Evolutionary conservation across 1,140 invertebrate genomes (phyloP).

Genomic region (Penaeus indicus): DNA sequence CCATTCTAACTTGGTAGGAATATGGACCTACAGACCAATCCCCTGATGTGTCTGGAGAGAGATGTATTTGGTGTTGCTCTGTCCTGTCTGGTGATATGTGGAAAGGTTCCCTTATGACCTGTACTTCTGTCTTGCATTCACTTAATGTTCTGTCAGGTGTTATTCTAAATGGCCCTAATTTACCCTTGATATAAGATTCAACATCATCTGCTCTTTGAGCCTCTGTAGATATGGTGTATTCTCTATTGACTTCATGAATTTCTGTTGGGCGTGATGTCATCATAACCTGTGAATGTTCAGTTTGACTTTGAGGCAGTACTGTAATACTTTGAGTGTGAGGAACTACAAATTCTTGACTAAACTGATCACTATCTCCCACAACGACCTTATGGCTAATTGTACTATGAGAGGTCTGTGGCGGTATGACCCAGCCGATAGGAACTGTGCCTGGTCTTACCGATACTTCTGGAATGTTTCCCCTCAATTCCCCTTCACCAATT

Average conservation of each 20-base stretch:
- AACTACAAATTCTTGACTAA: slow-evolving; percentile 8
- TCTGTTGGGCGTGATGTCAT: background rate
- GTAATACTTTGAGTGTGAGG: slow-evolving; percentile 5
- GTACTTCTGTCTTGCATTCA: slow-evolving; percentile 42
- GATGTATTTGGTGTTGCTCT: background rate
- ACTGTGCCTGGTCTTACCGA: slow-evolving; percentile 20
- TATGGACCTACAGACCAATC: slow-evolving; percentile 32
- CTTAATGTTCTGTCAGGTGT: slow-evolving; percentile 57
- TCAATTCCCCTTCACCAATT: slow-evolving; percentile 1
- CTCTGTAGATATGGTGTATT: slow-evolving; percentile 49
- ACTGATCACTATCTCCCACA: slow-evolving; percentile 18
- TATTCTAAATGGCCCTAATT: slow-evolving; percentile 56
- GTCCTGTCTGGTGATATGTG: slow-evolving; percentile 17
- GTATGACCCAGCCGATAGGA: slow-evolving; percentile 55
- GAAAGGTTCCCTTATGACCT: background rate
- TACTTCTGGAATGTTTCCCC: slow-evolving; percentile 54
- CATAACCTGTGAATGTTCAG: background rate
- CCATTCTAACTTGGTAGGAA: slow-evolving; percentile 51
- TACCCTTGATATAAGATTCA: slow-evolving; percentile 53
- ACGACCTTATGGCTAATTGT: slow-evolving; percentile 9
- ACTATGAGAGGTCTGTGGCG: slow-evolving; percentile 27
- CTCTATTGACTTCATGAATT: background rate
- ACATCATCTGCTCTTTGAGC: slow-evolving; percentile 22
- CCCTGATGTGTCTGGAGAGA: background rate
- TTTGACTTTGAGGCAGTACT: background rate